These are phyloP conservation scores for Henricia sp. DNA, from an alignment of 53 echinoderm and acorn worm species.

Conservation along the genomic window DNA sequence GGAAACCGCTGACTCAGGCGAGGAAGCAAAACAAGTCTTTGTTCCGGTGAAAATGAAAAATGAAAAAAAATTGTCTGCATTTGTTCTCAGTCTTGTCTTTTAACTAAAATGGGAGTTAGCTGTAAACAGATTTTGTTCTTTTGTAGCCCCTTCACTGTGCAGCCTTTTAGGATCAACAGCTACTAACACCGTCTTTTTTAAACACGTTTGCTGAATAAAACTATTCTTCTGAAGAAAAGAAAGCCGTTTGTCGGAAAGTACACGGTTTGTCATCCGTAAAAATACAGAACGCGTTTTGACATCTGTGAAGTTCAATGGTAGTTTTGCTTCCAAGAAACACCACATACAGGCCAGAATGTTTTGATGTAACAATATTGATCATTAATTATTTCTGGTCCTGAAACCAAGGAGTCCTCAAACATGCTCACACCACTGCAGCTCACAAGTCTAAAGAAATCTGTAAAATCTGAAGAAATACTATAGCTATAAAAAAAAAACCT, in stretches of 20 bases:
- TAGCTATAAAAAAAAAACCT: too few species aligned
- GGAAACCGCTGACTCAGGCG: conserved; percentile 36
- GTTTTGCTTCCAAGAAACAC: too few species aligned
- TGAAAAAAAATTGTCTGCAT: conserved; percentile 27
- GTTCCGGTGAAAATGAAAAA: conserved; percentile 2
- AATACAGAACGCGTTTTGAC: neutral
- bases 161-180: neutral
- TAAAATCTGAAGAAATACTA: too few species aligned
- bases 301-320: too few species aligned
- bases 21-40: conserved; percentile 3
- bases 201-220: neutral
- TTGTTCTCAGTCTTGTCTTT: conserved; percentile 13
- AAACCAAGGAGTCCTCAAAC: too few species aligned
- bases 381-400: too few species aligned
- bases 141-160: conserved; percentile 11
- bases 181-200: neutral
- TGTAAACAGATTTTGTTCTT: conserved; percentile 29
- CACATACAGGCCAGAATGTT: too few species aligned
- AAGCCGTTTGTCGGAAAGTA: conserved; percentile 24
- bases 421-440: too few species aligned
- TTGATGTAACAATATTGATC: too few species aligned
- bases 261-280: conserved; percentile 24
- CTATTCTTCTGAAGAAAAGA: conserved; percentile 2
- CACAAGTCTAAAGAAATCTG: too few species aligned
- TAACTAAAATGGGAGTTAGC: conserved; percentile 4